phyloP scores from a whole-genome alignment of 2,888 invertebrate species.

The Eurytoma adleriae region DNA sequence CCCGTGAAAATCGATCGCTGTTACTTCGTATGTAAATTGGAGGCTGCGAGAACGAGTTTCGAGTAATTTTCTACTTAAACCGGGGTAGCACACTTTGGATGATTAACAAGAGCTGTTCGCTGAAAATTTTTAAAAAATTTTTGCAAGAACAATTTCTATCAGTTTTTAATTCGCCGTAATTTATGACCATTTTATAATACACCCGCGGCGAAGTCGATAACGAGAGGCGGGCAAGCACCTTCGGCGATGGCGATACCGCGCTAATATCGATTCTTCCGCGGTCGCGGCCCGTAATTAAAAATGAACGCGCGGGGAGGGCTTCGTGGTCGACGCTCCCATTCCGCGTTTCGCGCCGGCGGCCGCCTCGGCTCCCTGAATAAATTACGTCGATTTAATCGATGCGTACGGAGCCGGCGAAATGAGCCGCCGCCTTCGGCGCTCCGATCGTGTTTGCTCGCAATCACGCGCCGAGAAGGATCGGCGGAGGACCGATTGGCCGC shows the following conservation, averaged over 20 bases:
- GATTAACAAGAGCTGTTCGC: no score
- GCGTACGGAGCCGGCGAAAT: constrained; percentile 29
- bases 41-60: no score
- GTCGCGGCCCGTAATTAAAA: constrained; percentile 40
- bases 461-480: not conserved
- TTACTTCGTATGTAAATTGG: no score
- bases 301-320: constrained; percentile 16
- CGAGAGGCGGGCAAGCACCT: no score
- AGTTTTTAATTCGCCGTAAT: no score
- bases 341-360: constrained; percentile 1
- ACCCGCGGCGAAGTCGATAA: no score
- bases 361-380: constrained; percentile 57
- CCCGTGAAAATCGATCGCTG: no score
- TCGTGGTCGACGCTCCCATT: constrained; percentile 1
- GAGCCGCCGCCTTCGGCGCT: not conserved
- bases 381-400: constrained; percentile 62
- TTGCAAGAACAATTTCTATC: no score
- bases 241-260: not conserved
- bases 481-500: not conserved
- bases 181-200: no score
- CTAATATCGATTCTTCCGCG: constrained; percentile 10
- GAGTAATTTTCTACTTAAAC: no score
- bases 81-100: no score
- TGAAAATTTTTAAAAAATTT: no score
- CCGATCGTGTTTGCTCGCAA: constrained; percentile 4